These are phyloP conservation scores for Oenanthe melanoleuca DNA, from an alignment of 2,113 vertebrate species.

Conservation along the genomic window DNA sequence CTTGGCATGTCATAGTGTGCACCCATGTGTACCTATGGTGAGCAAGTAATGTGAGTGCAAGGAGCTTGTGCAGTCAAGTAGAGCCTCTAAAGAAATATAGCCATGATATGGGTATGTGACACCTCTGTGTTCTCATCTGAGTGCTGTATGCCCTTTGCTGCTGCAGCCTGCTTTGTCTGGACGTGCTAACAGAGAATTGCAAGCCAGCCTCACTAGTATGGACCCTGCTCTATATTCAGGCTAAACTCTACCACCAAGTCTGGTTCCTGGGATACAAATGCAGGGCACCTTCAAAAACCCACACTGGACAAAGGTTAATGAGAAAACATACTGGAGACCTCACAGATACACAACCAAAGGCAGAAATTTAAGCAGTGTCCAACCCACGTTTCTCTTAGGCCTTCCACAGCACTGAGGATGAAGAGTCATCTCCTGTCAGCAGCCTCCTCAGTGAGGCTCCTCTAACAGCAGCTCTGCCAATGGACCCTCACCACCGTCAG, in stretches of 20 bases:
- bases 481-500: neutral
- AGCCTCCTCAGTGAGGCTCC: neutral
- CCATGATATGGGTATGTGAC: fast-evolving
- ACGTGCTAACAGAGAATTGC: neutral
- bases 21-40: neutral
- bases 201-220: neutral
- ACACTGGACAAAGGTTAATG: neutral
- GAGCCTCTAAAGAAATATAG: fast-evolving
- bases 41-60: neutral
- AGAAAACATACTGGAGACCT: neutral
- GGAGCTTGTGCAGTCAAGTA: neutral
- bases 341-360: neutral
- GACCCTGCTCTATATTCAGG: neutral
- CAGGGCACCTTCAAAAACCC: neutral
- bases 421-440: neutral
- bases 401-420: neutral
- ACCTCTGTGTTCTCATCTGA: neutral
- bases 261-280: neutral
- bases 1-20: fast-evolving
- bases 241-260: neutral
- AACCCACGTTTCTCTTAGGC: neutral
- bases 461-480: neutral
- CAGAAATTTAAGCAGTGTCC: neutral
- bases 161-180: neutral
- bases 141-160: neutral